Base-by-base conservation (phyloP, 2,113 vertebrate genomes). In the Colius striatus region DNA sequence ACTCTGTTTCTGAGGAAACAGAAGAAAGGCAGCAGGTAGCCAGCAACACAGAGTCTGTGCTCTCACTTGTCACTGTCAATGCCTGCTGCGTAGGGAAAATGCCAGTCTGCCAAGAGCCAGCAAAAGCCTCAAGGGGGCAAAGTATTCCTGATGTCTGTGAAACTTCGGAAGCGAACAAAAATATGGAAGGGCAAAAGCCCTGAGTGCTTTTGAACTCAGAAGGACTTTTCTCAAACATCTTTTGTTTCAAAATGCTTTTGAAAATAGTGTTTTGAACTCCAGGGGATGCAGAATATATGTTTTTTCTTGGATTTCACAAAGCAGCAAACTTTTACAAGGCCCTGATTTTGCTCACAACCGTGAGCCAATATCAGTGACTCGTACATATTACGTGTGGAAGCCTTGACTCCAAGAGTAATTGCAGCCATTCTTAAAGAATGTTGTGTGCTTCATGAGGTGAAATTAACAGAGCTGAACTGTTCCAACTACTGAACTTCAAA, bases 11-110 rank as follows among this genome's bases (percentile, higher is more conserved):
- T 80, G 84, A 94, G 75, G 67, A 94, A 94, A 77, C 17, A 65
- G 43, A 27, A 90, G 87, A 91, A 88, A 97, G 90, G 74, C 90
- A 96, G 91, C 79, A 94, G 90, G 88, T 86, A 93, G 90, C 65
- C 72, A 93, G 93, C 63, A 93, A 84, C 10, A 0, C 50, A 92
- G 60, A 93, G 58, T 58, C 92, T 68, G 8, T 77, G 50, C 53
- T 94, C 83, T 90, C 85, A 90, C 93, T 95, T 94, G 85, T 96
- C 93, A 84, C 57, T 95, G 94, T 94, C 92, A 87, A 30, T 68
- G 41, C 92, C 87, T 90, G 85, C 95, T 89, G 96, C 1, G 51
- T 16, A 67, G 60, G 57, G 61, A 91, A 95, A 95, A 91, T 75
- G 73, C 50, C 65, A 67, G 38, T n/a, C 79, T 94, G 87, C 63